A percentile compares a stretch with the other conserved stretches of the same genome.
Evolutionary conservation across 2,797 vertebrate species (phyloP).

Genomic region (Sternarchorhynchus goeldii): DNA sequence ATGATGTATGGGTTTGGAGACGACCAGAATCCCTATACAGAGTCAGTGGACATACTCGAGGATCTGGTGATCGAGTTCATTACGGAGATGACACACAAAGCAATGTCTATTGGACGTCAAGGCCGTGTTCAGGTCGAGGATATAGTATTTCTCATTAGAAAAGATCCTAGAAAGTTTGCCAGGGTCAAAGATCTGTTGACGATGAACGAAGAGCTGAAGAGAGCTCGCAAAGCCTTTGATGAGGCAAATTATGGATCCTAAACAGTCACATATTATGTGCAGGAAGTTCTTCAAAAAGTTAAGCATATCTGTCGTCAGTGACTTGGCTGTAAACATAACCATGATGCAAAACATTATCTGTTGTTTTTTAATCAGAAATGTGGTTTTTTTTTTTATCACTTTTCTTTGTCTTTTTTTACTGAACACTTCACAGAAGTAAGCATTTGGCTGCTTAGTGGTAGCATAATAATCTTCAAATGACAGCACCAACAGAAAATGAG

Average conservation of each 20-base stretch:
- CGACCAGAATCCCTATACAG: constrained; percentile 97
- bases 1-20: constrained; percentile 99
- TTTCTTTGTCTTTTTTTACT: neutral
- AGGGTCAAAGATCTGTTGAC: constrained; percentile 96
- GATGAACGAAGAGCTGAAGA: constrained; percentile 98
- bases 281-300: too few relatives aligned
- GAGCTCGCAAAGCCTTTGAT: constrained; percentile 95
- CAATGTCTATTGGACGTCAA: constrained; percentile 96
- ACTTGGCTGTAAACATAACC: too few relatives aligned
- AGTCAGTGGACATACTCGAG: constrained; percentile 96
- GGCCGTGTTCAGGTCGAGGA: constrained; percentile 98
- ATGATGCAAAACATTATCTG: too few relatives aligned
- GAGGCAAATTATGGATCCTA: constrained; percentile 96
- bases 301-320: too few relatives aligned
- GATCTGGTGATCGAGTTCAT: constrained; percentile 98
- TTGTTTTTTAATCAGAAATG: too few relatives aligned
- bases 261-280: neutral
- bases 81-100: constrained; percentile 98
- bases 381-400: too few relatives aligned
- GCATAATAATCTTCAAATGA: too few relatives aligned
- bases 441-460: too few relatives aligned
- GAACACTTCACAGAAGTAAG: neutral
- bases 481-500: too few relatives aligned
- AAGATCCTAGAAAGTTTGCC: constrained; percentile 95
- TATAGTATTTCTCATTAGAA: constrained; percentile 95